Evolutionary conservation across 2,113 vertebrate species (phyloP).

Genomic region (Egretta garzetta): DNA sequence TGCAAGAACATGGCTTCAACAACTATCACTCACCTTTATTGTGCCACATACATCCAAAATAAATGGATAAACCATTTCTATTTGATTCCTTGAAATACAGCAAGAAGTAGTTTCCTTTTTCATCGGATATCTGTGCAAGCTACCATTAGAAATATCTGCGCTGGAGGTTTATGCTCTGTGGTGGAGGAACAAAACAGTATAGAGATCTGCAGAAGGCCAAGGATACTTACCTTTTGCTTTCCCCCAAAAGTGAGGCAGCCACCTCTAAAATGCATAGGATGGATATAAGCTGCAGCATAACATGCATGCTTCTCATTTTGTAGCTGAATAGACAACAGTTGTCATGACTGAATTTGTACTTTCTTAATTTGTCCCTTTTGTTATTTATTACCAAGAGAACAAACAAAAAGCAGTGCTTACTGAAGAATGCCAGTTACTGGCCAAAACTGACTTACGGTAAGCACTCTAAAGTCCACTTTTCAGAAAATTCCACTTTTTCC

Average conservation of each 20-base stretch:
- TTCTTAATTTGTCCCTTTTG: slow-evolving; percentile 18
- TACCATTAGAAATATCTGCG: neutral
- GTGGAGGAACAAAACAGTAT: neutral
- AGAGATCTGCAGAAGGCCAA: neutral
- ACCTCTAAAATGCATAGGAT: slow-evolving; percentile 13
- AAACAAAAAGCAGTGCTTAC: slow-evolving; percentile 13
- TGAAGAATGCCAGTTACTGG: neutral
- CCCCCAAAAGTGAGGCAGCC: neutral
- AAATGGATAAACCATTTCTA: neutral
- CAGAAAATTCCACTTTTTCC: neutral
- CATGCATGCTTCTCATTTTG: neutral
- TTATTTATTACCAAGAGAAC: slow-evolving; percentile 54
- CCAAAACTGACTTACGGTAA: neutral
- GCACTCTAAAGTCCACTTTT: slow-evolving; percentile 18
- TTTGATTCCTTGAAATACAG: neutral
- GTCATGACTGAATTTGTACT: neutral
- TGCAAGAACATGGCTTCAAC: neutral
- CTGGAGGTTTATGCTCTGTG: neutral
- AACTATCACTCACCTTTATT: neutral
- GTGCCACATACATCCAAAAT: neutral
- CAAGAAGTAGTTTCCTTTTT: neutral
- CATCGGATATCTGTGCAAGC: neutral
- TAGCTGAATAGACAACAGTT: neutral
- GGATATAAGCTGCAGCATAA: neutral
- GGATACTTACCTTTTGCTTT: slow-evolving; percentile 61